Base-by-base conservation (phyloP, 1,140 invertebrate species). In the Drosophila novamexicana region DNA sequence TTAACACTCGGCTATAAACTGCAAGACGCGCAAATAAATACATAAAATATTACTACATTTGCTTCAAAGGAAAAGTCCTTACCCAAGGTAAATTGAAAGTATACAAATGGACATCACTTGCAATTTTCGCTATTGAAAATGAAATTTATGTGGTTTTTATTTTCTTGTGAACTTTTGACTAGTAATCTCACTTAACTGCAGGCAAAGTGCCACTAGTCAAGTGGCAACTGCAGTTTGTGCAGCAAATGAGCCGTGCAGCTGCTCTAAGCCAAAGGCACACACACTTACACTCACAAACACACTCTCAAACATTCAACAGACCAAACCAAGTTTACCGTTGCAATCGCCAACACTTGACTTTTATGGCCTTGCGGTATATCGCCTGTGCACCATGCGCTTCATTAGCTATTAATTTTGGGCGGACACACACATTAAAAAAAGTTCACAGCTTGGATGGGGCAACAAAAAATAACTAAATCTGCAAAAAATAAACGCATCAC, bases 71-170 rank as follows among this genome's bases (percentile, higher is more conserved):
- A 54, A 67, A 65, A 47, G 49, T 76, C 62, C 61, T 79, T 73
- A 56, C 42, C 37, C n/a, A 7, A 29, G 39, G 44, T 58, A 62
- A 54, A 70, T 77, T 37, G 47, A 59, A 69, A 54, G 63, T 52
- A 88, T 79, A 74, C 73, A 83, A 79, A 79, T 82, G 56, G 49
- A 73, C 61, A 67, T 58, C 79, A 76, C 73, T 73, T 68, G 68
- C 76, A 67, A 64, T 88, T 79, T 40, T 47, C 45, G 40, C 56
- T 64, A 66, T 57, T 49, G 64, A 75, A 62, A 45, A 53, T 70
- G 29, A 63, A 77, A 84, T 83, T 77, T 80, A 88, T 83, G 77
- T 66, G 79, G 71, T 73, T 83, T 82, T 88, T 86, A 88, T 82
- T 82, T 75, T 47, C 37, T 56, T 54, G 67, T 44, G 44, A 82